These are phyloP conservation scores for Pseudorhiza aurosa DNA, from an alignment of 30 jellyfish, hydroid and myxozoan genomes.

Conservation along the genomic window DNA sequence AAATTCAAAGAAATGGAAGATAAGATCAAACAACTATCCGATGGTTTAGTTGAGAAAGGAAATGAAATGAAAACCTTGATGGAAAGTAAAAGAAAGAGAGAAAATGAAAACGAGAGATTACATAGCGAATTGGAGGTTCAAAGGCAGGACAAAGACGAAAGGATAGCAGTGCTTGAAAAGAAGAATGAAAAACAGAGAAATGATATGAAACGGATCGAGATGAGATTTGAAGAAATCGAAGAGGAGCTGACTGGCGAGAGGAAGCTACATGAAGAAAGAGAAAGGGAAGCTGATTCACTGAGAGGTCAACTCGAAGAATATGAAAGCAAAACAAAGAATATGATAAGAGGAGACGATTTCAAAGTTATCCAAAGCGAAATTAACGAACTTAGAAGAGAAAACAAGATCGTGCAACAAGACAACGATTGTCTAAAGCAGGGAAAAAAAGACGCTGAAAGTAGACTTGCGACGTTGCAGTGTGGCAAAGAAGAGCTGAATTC, in stretches of 20 bases:
- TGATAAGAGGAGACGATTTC: slow-evolving; percentile 6
- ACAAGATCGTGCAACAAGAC: neutral
- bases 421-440: too few species aligned
- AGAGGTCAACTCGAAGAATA: neutral
- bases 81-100: neutral
- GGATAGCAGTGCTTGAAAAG: neutral
- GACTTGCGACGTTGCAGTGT: too few species aligned
- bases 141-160: neutral
- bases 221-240: neutral
- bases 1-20: slow-evolving; percentile 22
- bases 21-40: neutral
- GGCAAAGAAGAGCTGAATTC: too few species aligned
- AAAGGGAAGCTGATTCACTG: neutral
- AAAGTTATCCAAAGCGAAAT: neutral
- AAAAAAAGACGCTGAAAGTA: too few species aligned
- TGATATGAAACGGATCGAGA: neutral
- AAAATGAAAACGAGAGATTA: neutral
- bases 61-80: neutral
- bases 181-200: neutral
- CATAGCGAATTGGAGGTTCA: neutral
- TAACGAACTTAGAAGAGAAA: neutral
- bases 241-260: neutral
- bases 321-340: neutral
- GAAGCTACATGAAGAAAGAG: neutral
- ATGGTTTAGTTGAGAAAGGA: neutral